Evolutionary conservation across 2,113 vertebrate genomes (phyloP).

Genomic region (Nestor notabilis): DNA sequence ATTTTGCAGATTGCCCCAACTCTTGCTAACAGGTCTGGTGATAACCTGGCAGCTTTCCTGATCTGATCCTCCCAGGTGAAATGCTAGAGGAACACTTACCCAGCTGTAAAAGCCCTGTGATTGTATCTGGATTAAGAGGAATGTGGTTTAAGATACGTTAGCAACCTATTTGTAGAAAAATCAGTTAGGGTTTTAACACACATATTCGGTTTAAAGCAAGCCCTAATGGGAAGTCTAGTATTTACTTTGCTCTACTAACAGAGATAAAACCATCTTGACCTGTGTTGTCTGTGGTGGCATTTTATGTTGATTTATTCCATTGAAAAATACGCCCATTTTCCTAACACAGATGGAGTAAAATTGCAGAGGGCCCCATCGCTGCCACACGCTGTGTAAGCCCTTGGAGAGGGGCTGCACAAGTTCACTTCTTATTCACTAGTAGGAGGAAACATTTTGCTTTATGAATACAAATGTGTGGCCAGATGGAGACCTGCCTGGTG

Average conservation of each 20-base stretch:
- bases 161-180: not conserved
- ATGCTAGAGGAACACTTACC: not conserved
- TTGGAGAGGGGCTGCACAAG: not conserved
- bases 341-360: not conserved
- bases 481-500: not conserved
- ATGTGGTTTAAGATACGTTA: not conserved
- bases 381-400: rapidly evolving
- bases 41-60: not conserved
- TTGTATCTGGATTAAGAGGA: not conserved
- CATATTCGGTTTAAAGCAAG: not conserved
- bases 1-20: not conserved
- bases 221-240: not conserved
- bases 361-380: not conserved
- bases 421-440: not conserved
- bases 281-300: not conserved
- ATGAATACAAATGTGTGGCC: not conserved
- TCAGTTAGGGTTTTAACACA: not conserved
- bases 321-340: not conserved
- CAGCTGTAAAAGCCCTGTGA: not conserved
- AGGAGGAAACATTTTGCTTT: not conserved
- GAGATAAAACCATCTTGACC: not conserved
- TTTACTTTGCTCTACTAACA: not conserved
- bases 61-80: not conserved
- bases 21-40: not conserved
- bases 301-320: not conserved